These are phyloP conservation scores for Temnothorax unifasciatus DNA, from an alignment of 2,888 invertebrate genomes.

Conservation along the genomic window DNA sequence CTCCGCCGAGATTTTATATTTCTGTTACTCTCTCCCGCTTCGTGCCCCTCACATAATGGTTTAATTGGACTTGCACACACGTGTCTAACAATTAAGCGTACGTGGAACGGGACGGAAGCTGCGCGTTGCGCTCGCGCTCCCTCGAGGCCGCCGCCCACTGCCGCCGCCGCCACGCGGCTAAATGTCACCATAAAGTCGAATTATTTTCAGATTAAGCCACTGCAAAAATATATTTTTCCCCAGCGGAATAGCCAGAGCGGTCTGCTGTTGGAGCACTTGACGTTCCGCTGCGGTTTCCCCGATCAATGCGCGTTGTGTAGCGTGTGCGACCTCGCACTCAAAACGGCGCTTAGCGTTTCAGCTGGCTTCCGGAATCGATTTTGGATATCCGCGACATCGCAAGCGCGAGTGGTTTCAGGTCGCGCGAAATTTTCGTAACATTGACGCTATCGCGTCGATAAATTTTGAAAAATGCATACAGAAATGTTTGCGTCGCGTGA, in stretches of 20 bases:
- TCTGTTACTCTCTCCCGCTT: conserved; percentile 64
- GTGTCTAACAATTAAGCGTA: conserved; percentile 78
- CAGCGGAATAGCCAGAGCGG: conserved; percentile 24
- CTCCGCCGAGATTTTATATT: conserved; percentile 76
- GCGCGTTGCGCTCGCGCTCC: conserved; percentile 41
- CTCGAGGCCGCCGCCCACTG: conserved; percentile 54
- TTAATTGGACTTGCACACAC: conserved; percentile 80
- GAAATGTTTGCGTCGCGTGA: conserved; percentile 6
- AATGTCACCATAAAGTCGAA: conserved; percentile 78
- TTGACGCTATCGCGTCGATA: background rate
- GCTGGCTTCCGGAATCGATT: conserved; percentile 24
- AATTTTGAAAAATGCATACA: conserved; percentile 14
- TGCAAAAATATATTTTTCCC: conserved; percentile 67
- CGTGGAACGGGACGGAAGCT: conserved; percentile 59
- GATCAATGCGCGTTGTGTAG: conserved; percentile 29
- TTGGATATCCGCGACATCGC: conserved; percentile 8
- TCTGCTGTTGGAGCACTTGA: conserved; percentile 33
- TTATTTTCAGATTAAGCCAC: conserved; percentile 76
- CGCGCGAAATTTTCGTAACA: conserved; percentile 19
- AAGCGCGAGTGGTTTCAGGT: background rate
- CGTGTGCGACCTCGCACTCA: conserved; percentile 16
- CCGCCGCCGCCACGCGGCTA: conserved; percentile 57
- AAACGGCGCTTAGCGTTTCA: conserved; percentile 25
- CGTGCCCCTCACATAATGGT: conserved; percentile 74
- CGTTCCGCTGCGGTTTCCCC: conserved; percentile 29